phyloP scores from a whole-genome alignment of 2,113 vertebrate species.

The Vombatus ursinus region DNA sequence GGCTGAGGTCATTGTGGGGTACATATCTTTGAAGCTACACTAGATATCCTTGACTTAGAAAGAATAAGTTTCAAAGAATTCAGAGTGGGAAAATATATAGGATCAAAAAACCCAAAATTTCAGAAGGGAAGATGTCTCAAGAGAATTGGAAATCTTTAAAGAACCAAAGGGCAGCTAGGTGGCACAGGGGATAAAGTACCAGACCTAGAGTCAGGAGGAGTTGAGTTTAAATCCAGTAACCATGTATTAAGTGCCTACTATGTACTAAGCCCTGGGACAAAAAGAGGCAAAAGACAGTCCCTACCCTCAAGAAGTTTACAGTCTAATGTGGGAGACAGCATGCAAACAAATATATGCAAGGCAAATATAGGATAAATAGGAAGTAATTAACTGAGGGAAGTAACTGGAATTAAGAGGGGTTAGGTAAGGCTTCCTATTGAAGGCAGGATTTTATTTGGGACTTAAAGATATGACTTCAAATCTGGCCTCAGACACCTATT shows the following conservation, averaged over 20 bases:
- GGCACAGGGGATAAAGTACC: no score
- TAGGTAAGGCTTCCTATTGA: neutral
- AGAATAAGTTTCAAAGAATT: neutral
- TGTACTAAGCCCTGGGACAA: no score
- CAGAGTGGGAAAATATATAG: neutral
- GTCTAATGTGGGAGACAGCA: no score
- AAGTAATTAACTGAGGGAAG: neutral
- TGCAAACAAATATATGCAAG: neutral
- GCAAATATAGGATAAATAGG: neutral
- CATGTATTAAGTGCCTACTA: no score
- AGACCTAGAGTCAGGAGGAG: no score
- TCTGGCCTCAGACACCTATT: neutral
- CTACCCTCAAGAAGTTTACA: no score
- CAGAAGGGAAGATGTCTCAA: neutral
- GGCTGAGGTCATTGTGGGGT: neutral
- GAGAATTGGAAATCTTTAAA: neutral
- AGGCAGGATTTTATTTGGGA: neutral
- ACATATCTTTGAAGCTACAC: neutral
- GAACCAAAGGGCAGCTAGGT: neutral
- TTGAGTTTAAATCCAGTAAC: no score
- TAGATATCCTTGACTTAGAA: neutral
- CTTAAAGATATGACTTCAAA: neutral
- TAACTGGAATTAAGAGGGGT: neutral
- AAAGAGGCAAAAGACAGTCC: no score
- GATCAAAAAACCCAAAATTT: neutral